A percentile compares a stretch with the other conserved stretches of the same genome.
Evolutionary conservation across 2,888 invertebrate genomes (phyloP).

Genomic region (Eupithecia dodoneata): DNA sequence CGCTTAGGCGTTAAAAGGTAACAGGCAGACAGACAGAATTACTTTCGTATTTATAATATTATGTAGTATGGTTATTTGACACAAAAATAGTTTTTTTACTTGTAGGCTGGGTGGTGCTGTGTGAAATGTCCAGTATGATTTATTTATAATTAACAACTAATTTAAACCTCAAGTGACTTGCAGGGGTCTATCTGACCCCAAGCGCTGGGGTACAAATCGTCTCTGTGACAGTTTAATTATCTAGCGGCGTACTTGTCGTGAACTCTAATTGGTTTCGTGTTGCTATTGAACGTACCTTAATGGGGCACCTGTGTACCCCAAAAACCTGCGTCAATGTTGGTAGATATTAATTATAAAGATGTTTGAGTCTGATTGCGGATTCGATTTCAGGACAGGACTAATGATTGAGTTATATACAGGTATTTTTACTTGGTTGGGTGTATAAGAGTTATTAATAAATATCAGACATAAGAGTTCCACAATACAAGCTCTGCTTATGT

Average conservation of each 20-base stretch:
- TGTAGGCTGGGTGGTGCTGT: not conserved
- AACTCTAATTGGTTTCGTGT: conserved; percentile 30
- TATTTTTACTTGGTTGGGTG: too few relatives aligned
- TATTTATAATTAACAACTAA: not conserved
- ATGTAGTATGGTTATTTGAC: too few relatives aligned
- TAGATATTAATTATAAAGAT: not conserved
- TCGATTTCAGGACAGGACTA: too few relatives aligned
- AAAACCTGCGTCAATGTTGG: not conserved
- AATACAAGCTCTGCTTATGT: too few relatives aligned
- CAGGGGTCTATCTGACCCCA: conserved; percentile 27
- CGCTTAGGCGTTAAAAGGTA: too few relatives aligned
- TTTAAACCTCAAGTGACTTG: conserved; percentile 24
- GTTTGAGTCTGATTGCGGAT: not conserved
- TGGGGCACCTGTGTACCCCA: conserved; percentile 13
- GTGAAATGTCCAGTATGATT: not conserved
- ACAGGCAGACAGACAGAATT: too few relatives aligned
- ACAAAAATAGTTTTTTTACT: not conserved
- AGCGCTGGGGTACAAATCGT: conserved; percentile 46
- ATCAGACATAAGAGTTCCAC: too few relatives aligned
- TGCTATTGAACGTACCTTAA: conserved; percentile 14
- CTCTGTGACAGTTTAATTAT: conserved; percentile 54
- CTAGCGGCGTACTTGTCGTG: conserved; percentile 22
- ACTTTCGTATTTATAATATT: too few relatives aligned
- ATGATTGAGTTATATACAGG: too few relatives aligned
- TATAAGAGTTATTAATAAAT: too few relatives aligned